Base-by-base conservation (phyloP, 2,888 invertebrate genomes). In the Eulithis prunata region DNA sequence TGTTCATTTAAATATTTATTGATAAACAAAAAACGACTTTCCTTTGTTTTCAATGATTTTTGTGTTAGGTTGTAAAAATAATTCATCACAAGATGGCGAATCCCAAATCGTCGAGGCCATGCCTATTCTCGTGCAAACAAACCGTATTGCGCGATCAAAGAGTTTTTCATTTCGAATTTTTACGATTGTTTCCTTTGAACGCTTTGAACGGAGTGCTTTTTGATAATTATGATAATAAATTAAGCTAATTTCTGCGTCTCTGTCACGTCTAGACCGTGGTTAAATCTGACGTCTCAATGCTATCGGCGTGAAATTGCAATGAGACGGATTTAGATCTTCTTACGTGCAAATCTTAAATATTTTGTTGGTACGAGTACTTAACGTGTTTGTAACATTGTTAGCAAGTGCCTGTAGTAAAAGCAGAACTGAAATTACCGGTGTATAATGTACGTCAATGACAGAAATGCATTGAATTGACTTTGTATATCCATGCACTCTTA, bases 71-170 rank as follows among this genome's bases (percentile, higher is more conserved):
- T 49, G 21, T 49, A 49, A 49, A 49, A 41, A 41, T 41, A 41
- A 41, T 41, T 41, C 6, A 41, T 41, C 8, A 49, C 64, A 68
- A 68, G 45, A 72, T 67, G 57, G 64, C 52, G 56, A n/a, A 57
- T 61, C 51, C 75, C 76, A 75, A 62, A 76, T 76, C 78, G 69
- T 62, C 71, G 68, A 62, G 73, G 64, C 77, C 79, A 81, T 78
- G 77, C 75, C 69, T 65, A 72, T 78, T 79, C 74, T 81, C 78
- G 81, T 81, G 80, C 84, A 87, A 86, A 85, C 77, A 87, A 83
- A 81, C 74, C 68, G 64, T 79, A 81, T 79, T 79, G 75, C 66
- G 62, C 74, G 84, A 85, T 85, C 85, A 85, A 85, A 87, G 81
- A 71, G 73, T 59, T 69, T 61, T 67, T 57, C 13, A 52, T 72